Base-by-base conservation (phyloP, 2,797 vertebrate genomes). In the Pangasius djambal region DNA sequence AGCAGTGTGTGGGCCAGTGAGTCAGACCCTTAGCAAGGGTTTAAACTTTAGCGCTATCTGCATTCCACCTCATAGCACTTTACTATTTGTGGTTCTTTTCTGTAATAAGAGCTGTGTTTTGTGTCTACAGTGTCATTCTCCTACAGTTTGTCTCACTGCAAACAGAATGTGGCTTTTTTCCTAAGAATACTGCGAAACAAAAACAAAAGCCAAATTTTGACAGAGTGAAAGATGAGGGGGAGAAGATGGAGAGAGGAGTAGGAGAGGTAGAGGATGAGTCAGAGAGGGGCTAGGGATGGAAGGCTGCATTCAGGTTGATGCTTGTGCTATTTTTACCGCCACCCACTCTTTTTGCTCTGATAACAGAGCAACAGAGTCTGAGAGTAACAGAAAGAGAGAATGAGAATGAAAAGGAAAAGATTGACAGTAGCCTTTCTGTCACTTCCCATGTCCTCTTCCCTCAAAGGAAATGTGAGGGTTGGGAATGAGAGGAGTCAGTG, bases 321-420 rank as follows among this genome's bases (percentile, higher is more conserved):
- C 89, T 78, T 72, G 85, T 86, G 83, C 90, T 94, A 93, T 93
- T 93, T 92, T 92, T 94, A 93, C 92, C 37, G 6, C 91, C 88
- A 87, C 90, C 92, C 92, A 93, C 93, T 89, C 88, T 87, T 91
- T 91, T 91, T 85, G n/a, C 90, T 91, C 88, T 92, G 90, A 91
- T 91, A 90, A 91, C 89, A 89, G 79, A 85, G 86, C 86, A 79
- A 74, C 55, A 88, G 77, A 69, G 59, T 87, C 77, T 61, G 52
- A 74, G 37, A 34, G 55, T 55, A 59, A 78, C 75, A 82, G 81
- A 88, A 20, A 61, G 70, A 86, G 78, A 63, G 87, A 85, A 74
- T 78, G 84, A 61, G 67, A 65, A 85, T 25, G 15, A 85, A 59
- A 79, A 34, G 55, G 70, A 48, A 63, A 85, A 61, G 83, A 75